phyloP scores from a whole-genome alignment of 2,888 invertebrate genomes.

The Diachrysia chrysitis region DNA sequence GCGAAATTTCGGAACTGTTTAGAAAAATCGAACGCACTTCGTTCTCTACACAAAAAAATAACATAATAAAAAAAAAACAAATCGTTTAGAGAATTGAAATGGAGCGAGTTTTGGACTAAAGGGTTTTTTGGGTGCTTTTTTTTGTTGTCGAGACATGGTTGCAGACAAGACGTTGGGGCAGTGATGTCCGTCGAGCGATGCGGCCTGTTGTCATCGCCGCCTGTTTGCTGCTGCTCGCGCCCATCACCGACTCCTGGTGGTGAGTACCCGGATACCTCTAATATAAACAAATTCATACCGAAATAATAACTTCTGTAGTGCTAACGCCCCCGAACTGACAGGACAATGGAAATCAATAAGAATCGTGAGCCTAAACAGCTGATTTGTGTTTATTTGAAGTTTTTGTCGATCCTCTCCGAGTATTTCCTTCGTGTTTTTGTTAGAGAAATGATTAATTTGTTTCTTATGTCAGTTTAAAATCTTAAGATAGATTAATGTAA shows the following conservation, averaged over 20 bases:
- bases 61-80: slow-evolving; percentile 53
- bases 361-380: slow-evolving; percentile 51
- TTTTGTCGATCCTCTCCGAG: slow-evolving; percentile 34
- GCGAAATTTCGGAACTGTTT: slow-evolving; percentile 81
- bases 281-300: slow-evolving; percentile 12
- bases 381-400: slow-evolving; percentile 57
- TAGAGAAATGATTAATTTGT: slow-evolving; percentile 30
- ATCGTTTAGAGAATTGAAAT: slow-evolving; percentile 57
- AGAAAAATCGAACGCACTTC: slow-evolving; percentile 74
- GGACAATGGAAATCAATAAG: slow-evolving; percentile 36
- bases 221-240: slow-evolving; percentile 95
- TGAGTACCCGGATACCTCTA: slow-evolving; percentile 87
- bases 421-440: slow-evolving; percentile 38
- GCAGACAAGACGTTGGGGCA: slow-evolving; percentile 74
- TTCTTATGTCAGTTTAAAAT: slow-evolving; percentile 2
- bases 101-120: slow-evolving; percentile 55
- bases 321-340: slow-evolving; percentile 18
- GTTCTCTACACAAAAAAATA: slow-evolving; percentile 56
- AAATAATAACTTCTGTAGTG: slow-evolving; percentile 15
- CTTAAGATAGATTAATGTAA: background rate
- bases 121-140: slow-evolving; percentile 61
- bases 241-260: slow-evolving; percentile 96
- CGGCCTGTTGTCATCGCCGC: slow-evolving; percentile 94
- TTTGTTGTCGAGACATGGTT: slow-evolving; percentile 63
- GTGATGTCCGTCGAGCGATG: slow-evolving; percentile 89